These are phyloP conservation scores for Peromyscus eremicus DNA, from an alignment of 2,797 vertebrate species.

Conservation along the genomic window DNA sequence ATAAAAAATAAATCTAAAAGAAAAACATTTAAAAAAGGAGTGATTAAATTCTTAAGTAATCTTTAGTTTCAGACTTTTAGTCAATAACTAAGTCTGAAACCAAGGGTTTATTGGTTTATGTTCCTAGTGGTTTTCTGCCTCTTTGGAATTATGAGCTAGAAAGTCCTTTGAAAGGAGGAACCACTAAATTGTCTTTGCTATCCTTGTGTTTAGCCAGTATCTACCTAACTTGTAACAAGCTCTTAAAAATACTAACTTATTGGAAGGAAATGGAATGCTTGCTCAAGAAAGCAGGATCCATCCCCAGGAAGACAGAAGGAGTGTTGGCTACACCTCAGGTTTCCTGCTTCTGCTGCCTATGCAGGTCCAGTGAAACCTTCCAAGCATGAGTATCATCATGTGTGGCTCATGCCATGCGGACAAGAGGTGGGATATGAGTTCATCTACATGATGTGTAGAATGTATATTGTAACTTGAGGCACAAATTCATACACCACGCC, in stretches of 20 bases:
- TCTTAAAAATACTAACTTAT: background rate
- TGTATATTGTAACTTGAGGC: background rate
- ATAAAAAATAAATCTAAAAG: background rate
- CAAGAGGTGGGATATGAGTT: background rate
- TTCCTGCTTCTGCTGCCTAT: background rate
- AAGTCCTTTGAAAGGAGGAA: background rate
- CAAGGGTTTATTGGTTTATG: background rate
- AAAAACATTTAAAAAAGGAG: background rate
- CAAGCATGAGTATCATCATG: fast-evolving
- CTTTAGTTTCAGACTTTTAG: background rate
- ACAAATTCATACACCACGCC: background rate
- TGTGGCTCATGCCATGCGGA: background rate
- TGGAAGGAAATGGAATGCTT: background rate
- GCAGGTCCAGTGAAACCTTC: background rate
- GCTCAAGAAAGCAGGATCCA: background rate
- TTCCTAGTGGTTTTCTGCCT: background rate
- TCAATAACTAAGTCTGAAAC: background rate
- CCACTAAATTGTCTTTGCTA: background rate
- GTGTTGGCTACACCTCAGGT: no score
- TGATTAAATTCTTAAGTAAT: background rate
- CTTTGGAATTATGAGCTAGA: background rate
- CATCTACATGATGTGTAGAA: background rate
- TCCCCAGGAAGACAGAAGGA: background rate
- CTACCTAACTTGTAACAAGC: background rate
- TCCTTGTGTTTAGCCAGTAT: background rate